Conservation (phyloP, 2,113 vertebrate species). For the Okapia johnstoni region DNA sequence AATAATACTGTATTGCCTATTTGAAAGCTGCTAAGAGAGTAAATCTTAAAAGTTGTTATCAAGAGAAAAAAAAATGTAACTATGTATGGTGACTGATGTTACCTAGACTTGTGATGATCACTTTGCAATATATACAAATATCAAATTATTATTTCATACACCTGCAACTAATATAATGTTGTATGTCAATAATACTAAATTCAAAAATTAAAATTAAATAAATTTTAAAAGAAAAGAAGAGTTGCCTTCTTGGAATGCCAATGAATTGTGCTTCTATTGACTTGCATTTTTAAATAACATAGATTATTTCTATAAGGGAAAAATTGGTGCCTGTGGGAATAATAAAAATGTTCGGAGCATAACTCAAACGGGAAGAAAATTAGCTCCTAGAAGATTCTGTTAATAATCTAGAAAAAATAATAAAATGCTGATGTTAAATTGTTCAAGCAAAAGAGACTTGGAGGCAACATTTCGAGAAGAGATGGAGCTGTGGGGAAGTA, state of each 20-base stretch:
- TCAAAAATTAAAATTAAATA: neutral
- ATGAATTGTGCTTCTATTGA: neutral
- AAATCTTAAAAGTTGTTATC: neutral
- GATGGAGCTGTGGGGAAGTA: neutral
- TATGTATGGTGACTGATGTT: neutral
- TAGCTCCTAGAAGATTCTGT: neutral
- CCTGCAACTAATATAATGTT: neutral
- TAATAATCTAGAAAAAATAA: neutral
- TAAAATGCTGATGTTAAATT: neutral
- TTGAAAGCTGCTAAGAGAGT: neutral
- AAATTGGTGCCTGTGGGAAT: neutral
- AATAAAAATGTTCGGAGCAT: neutral
- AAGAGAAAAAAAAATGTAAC: neutral
- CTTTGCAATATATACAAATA: neutral
- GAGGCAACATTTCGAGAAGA: neutral
- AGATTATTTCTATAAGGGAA: neutral
- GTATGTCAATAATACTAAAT: neutral
- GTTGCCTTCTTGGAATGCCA: neutral
- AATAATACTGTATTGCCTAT: neutral
- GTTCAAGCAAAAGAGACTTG: neutral
- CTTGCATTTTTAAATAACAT: neutral
- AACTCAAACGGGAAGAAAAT: neutral
- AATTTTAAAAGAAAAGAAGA: constrained; percentile 27
- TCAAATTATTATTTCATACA: neutral
- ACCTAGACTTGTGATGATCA: neutral